Conservation (phyloP, 2,797 vertebrate species). For the Aeoliscus strigatus region DNA sequence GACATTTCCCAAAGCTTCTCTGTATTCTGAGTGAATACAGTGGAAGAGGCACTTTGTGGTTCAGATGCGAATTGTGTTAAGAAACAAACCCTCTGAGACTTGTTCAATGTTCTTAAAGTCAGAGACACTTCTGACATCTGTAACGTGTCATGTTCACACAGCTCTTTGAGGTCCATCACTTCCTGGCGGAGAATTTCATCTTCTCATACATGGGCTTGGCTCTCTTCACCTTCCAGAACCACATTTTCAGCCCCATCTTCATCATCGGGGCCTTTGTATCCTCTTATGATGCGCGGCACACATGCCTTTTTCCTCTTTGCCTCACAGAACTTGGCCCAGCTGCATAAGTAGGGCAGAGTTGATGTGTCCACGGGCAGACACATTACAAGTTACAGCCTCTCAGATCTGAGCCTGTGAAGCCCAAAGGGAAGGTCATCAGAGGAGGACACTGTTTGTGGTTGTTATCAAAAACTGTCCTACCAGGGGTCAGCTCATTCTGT, state of each 20-base stretch:
- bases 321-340: neutral
- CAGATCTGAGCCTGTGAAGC: too few relatives aligned
- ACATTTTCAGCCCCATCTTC: slow-evolving; percentile 93
- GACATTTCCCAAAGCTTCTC: too few relatives aligned
- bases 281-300: slow-evolving; percentile 69
- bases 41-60: too few relatives aligned
- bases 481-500: too few relatives aligned
- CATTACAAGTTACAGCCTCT: neutral
- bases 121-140: too few relatives aligned
- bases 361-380: neutral
- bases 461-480: neutral
- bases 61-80: too few relatives aligned
- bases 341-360: slow-evolving; percentile 3
- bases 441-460: neutral
- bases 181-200: slow-evolving; percentile 97
- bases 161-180: slow-evolving; percentile 84
- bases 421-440: neutral
- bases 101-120: too few relatives aligned
- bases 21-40: too few relatives aligned
- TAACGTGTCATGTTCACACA: slow-evolving; percentile 32
- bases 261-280: slow-evolving; percentile 97
- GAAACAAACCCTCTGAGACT: too few relatives aligned
- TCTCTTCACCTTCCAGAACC: slow-evolving; percentile 98
- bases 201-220: slow-evolving; percentile 98
- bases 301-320: neutral